Percentiles rank a stretch among this genome's conserved stretches.
Evolutionary conservation across 2,113 vertebrate species (phyloP).

Genomic region (Falco punctatus): DNA sequence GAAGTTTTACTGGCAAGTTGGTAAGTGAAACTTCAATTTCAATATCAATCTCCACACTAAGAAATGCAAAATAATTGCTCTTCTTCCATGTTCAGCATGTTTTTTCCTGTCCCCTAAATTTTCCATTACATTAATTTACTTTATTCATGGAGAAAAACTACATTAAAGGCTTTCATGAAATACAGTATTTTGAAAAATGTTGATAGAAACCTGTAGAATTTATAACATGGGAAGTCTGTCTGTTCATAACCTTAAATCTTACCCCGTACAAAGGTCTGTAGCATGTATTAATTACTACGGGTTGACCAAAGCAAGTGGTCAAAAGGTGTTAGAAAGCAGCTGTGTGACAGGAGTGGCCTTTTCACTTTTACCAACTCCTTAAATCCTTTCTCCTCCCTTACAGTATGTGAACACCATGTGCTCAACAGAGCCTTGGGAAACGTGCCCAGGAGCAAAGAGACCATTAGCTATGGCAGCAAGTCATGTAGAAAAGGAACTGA

Average conservation of each 20-base stretch:
- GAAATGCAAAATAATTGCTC: not conserved
- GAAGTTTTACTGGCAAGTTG: not conserved
- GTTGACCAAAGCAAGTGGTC: not conserved
- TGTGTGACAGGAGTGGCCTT: not conserved
- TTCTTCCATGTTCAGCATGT: fast-evolving
- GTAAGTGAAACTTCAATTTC: not conserved
- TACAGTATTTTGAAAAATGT: not conserved
- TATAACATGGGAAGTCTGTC: not conserved
- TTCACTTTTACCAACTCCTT: not conserved
- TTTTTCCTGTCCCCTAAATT: not conserved
- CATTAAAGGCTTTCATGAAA: not conserved
- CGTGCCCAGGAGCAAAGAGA: not conserved
- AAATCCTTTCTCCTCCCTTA: not conserved
- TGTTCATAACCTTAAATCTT: not conserved
- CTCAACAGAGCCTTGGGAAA: not conserved
- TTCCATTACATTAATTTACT: not conserved
- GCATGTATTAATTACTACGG: not conserved
- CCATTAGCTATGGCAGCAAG: too few species aligned
- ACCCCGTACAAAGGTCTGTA: not conserved
- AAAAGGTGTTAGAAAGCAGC: not conserved
- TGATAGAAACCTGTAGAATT: not conserved
- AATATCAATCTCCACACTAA: not conserved
- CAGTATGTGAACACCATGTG: not conserved
- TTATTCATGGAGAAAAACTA: fast-evolving
- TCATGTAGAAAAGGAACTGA: not conserved